Conservation (phyloP, 2,888 invertebrate species). For the Vesta saturnalis region DNA sequence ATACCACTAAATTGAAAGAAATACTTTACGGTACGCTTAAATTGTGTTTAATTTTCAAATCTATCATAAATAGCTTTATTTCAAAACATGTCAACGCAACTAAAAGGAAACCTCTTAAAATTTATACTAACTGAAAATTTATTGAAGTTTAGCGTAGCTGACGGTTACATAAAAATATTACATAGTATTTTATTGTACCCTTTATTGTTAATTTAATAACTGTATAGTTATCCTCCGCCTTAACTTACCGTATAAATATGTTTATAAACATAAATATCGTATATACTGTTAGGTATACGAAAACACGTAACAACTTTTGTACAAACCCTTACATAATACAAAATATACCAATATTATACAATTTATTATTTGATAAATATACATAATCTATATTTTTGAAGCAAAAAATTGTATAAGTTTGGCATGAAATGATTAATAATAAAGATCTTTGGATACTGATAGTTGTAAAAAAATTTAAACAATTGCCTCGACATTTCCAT, state of each 20-base stretch:
- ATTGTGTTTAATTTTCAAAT: neutral
- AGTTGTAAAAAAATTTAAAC: too few relatives aligned
- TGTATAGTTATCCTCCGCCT: neutral
- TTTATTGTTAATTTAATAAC: neutral
- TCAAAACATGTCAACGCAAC: neutral
- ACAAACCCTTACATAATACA: too few relatives aligned
- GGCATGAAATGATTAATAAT: too few relatives aligned
- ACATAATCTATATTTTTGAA: too few relatives aligned
- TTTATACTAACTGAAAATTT: neutral
- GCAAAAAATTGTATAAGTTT: too few relatives aligned
- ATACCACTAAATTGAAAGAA: neutral
- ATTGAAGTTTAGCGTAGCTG: neutral
- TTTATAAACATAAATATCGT: neutral
- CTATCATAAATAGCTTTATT: neutral
- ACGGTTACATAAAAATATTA: neutral
- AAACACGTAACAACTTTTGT: too few relatives aligned
- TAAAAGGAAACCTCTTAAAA: neutral
- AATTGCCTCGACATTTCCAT: too few relatives aligned
- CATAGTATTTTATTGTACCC: neutral
- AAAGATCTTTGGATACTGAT: too few relatives aligned
- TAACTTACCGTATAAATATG: neutral
- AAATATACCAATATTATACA: too few relatives aligned
- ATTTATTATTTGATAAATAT: too few relatives aligned
- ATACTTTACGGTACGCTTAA: neutral
- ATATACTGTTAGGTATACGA: neutral